Percentiles rank a stretch among this genome's conserved stretches.
These are phyloP conservation scores for Rousettus leschenaultii DNA, from an alignment of 2,113 vertebrate genomes.

Conservation along the genomic window DNA sequence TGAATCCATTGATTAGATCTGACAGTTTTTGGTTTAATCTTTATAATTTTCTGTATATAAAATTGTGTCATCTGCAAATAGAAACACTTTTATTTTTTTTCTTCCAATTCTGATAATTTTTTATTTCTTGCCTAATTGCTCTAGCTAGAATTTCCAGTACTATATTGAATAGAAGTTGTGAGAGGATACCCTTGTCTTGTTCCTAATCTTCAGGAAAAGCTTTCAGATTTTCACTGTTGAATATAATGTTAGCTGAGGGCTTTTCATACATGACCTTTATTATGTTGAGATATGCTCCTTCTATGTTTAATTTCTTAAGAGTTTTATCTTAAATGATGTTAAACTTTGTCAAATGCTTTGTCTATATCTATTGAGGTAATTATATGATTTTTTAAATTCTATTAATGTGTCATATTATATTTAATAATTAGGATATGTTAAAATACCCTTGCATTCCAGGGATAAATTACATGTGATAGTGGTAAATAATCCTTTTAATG, in stretches of 20 bases:
- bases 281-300: background rate
- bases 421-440: too few species aligned
- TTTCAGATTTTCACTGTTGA: background rate
- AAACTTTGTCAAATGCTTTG: background rate
- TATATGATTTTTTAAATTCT: background rate
- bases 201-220: too few species aligned
- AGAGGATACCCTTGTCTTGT: too few species aligned
- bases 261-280: background rate
- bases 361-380: background rate
- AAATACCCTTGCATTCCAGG: too few species aligned
- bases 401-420: background rate
- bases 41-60: background rate
- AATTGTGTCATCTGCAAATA: background rate
- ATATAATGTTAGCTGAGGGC: background rate
- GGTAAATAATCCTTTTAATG: background rate
- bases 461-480: too few species aligned
- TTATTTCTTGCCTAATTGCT: background rate
- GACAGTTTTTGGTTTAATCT: background rate
- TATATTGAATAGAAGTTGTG: background rate
- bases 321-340: background rate
- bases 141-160: background rate
- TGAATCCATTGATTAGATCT: too few species aligned
- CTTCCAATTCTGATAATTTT: background rate
- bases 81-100: background rate
- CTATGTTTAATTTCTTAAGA: background rate